Percentiles rank a stretch among this genome's conserved stretches.
These are phyloP conservation scores for Myxocyprinus asiaticus DNA, from an alignment of 2,113 vertebrate species.

Conservation along the genomic window DNA sequence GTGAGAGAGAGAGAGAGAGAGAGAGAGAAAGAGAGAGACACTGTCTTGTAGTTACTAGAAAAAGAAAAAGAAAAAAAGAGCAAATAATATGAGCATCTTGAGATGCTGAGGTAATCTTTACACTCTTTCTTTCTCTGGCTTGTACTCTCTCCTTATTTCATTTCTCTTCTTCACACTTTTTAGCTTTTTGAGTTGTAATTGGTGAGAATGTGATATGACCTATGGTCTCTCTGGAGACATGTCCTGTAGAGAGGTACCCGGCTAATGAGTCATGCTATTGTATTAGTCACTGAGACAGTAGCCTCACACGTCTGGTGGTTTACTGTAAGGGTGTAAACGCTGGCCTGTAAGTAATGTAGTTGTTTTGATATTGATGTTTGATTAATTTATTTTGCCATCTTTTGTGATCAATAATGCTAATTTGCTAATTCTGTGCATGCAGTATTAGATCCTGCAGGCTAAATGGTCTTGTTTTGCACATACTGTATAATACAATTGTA, in stretches of 20 bases:
- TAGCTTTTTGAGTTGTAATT: conserved; percentile 11
- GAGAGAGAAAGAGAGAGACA: no score
- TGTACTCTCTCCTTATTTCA: neutral
- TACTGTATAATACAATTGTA: no score
- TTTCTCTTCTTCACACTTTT: neutral
- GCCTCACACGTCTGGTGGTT: neutral
- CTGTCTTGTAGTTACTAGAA: neutral
- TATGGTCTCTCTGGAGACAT: conserved; percentile 30
- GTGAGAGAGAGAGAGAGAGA: no score
- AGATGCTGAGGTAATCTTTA: conserved; percentile 2
- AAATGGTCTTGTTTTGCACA: no score
- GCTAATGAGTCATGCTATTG: neutral
- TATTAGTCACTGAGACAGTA: conserved; percentile 25
- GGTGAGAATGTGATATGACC: neutral
- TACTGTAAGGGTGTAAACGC: neutral
- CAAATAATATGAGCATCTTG: neutral
- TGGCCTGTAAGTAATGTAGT: neutral
- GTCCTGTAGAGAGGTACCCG: neutral
- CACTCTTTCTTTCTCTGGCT: neutral
- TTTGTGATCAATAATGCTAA: no score
- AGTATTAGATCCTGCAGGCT: neutral
- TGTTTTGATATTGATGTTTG: neutral
- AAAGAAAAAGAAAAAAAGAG: no score
- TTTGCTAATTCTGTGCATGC: neutral
- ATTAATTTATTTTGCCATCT: neutral